Evolutionary conservation across 2,797 vertebrate genomes (phyloP).

Genomic region (Chromobotia macracanthus): DNA sequence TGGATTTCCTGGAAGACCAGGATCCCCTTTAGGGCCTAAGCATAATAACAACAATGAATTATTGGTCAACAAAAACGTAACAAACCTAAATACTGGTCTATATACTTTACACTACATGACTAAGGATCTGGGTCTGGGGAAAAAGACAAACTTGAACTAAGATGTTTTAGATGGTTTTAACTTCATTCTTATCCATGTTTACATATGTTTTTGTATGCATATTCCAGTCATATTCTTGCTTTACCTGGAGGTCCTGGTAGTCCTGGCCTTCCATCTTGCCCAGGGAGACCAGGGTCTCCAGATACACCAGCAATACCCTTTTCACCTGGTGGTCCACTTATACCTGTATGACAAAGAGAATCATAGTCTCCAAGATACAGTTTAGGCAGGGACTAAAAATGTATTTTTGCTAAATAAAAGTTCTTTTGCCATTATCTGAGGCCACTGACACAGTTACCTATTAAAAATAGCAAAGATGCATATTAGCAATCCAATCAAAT

Average conservation of each 20-base stretch:
- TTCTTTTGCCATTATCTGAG: too few species aligned
- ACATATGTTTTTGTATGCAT: not conserved
- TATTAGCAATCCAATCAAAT: too few species aligned
- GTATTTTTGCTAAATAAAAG: too few species aligned
- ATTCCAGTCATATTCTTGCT: not conserved
- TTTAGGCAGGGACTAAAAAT: too few species aligned
- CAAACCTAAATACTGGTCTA: not conserved
- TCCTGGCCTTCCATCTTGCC: constrained; percentile 85
- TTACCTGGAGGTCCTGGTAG: constrained; percentile 85
- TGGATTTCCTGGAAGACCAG: constrained; percentile 81
- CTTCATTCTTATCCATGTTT: not conserved
- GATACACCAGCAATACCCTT: constrained; percentile 86
- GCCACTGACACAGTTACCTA: too few species aligned
- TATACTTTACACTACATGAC: not conserved
- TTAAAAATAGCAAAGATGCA: too few species aligned
- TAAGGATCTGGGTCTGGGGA: too few species aligned
- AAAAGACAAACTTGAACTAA: not conserved
- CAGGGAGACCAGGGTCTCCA: constrained; percentile 84
- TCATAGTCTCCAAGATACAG: not conserved
- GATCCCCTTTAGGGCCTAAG: constrained; percentile 89
- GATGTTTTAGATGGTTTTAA: not conserved
- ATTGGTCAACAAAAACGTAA: not conserved
- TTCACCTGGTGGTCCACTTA: constrained; percentile 81
- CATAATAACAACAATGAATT: not conserved
- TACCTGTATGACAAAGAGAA: constrained; percentile 72